Evolutionary conservation across 2,113 vertebrate species (phyloP), one percentile per base, ranked within the genome.

Genomic region (Parus major): DNA sequence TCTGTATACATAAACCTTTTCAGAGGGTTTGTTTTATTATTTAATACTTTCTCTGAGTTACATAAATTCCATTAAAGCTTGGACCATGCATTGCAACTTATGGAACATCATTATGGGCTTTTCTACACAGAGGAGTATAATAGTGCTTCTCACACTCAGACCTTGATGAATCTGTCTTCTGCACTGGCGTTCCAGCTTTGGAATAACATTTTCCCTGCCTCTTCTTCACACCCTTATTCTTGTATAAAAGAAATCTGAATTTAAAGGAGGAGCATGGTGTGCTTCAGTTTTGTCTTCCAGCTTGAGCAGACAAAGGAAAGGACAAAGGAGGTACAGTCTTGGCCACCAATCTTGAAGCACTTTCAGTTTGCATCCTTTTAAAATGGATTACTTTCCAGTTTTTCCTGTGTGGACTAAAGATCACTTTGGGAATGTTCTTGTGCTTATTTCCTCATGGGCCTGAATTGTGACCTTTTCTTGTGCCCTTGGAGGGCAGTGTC

Each of bases 261-360:
- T 60, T 61, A 5, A 28, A 64, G 19, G 33, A 76, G 25, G 3
- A 9, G 1, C 24, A 41, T 0, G 1, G 2, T 39, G 14, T 50
- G 10, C 7, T 56, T 90, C 25, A 47, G 12, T 68, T 86, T 76
- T 92, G 13, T 70, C 39, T 84, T 87, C 25, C 12, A 57, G 9
- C 12, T 81, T 86, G 42, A 77, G 23, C 22, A 39, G 19, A 64
- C 29, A 42, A 68, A 21, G 29, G 18, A 80, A 88, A 68, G 25
- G 27, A 49, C 21, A 47, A 44, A 80, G 25, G 33, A 21, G 29
- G 18, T 25, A 35, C 15, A 72, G 20, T 23, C 31, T 86, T 68
- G 47, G 33, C 33, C 46, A 69, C 41, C 31, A 56, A 7, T 83
- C 10, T 56, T 72, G 14, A 77, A 15, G 44, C 1, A 44, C 7